phyloP scores from a whole-genome alignment of 2,113 vertebrate species.

The Montifringilla adamsi region DNA sequence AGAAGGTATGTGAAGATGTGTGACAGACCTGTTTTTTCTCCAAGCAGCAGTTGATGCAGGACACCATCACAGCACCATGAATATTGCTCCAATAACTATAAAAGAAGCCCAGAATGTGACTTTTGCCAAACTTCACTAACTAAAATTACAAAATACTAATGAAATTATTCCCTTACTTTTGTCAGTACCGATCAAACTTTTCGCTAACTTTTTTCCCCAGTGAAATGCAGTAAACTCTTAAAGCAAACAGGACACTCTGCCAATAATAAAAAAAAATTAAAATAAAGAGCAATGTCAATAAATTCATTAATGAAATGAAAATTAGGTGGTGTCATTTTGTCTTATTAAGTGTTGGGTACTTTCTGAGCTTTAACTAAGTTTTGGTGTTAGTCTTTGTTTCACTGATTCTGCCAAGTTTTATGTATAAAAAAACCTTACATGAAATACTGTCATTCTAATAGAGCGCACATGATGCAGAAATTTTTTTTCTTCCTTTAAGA shows the following conservation, averaged over 20 bases:
- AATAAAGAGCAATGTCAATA: neutral
- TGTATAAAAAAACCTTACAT: neutral
- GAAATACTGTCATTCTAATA: neutral
- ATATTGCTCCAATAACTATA: neutral
- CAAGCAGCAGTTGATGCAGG: fast-evolving
- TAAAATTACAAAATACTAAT: neutral
- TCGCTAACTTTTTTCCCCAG: neutral
- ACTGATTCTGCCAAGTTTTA: neutral
- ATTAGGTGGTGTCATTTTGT: neutral
- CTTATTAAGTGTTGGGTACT: neutral
- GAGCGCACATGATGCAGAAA: neutral
- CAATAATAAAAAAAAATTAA: neutral
- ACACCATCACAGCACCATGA: neutral
- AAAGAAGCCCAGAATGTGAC: neutral
- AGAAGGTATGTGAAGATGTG: neutral
- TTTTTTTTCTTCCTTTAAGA: neutral
- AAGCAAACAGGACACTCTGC: neutral
- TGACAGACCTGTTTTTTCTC: neutral
- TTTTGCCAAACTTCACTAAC: neutral
- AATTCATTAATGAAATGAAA: neutral
- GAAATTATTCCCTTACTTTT: neutral
- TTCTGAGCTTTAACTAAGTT: neutral
- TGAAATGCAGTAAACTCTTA: neutral
- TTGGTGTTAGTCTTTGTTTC: neutral
- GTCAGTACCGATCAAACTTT: no score